Evolutionary conservation across 2,113 vertebrate genomes (phyloP).

Genomic region (Corythornis vintsioides): DNA sequence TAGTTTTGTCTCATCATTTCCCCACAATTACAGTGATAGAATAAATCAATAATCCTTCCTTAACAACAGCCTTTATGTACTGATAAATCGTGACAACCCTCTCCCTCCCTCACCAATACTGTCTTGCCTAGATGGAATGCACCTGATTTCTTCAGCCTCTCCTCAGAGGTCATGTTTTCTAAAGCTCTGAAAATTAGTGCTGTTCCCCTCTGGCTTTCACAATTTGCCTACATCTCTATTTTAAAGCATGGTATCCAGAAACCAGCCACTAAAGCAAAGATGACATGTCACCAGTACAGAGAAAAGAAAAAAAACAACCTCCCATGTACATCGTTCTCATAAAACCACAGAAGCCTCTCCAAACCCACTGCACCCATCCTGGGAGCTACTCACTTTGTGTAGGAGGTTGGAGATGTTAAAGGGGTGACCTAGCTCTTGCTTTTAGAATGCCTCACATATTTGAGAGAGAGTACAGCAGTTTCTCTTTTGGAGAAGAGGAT

Average conservation of each 20-base stretch:
- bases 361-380: neutral
- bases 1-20: neutral
- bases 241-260: slow-evolving; percentile 6
- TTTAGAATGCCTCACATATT: accelerated
- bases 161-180: slow-evolving; percentile 36
- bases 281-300: neutral
- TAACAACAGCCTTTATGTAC: slow-evolving; percentile 42
- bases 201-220: slow-evolving; percentile 29
- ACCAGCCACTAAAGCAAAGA: neutral
- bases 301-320: neutral
- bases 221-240: slow-evolving; percentile 40
- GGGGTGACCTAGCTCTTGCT: neutral
- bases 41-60: slow-evolving; percentile 37
- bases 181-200: slow-evolving; percentile 49
- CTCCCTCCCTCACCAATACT: neutral
- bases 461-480: neutral
- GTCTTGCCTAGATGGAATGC: slow-evolving; percentile 17
- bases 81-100: slow-evolving; percentile 11
- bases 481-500: neutral
- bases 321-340: neutral
- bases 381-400: neutral
- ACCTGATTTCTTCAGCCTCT: slow-evolving; percentile 36
- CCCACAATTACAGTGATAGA: neutral
- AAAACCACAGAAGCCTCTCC: neutral
- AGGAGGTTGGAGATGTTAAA: neutral